Evolutionary conservation across 1,140 invertebrate genomes (phyloP), one percentile per base, ranked within the genome.

Genomic region (Varroa destructor): DNA sequence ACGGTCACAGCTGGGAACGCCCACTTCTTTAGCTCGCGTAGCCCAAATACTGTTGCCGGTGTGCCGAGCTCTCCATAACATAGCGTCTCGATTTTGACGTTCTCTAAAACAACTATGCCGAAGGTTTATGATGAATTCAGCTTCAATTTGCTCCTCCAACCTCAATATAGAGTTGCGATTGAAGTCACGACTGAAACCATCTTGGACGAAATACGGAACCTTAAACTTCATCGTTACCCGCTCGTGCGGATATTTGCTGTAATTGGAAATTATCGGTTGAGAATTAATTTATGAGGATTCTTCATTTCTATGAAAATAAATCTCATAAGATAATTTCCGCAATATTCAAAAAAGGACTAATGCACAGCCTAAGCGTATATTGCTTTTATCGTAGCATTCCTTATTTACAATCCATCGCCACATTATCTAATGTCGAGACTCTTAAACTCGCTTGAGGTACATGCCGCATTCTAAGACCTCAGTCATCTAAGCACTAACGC

Each of bases 61-160:
- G 61, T 67, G 61, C 61, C 61, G 10, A 43, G 61, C 61, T 8
- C 61, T 40, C 61, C 61, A 67, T 67, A 67, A 46, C 14, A 67
- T 40, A 40, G 61, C 14, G 46, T 67, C 61, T 67, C 61, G 40
- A 67, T 46, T 67, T 67, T 67, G 61, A 43, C 61, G 10, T 67
- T 67, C 61, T 37, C 61, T 12, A 3, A 67, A 36, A 67, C 61
- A 67, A 67, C 46, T 67, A 40, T 67, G 61, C 14, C 61, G 61
- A 14, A 67, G 46, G 36, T 46, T 67, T 37, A 37, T 40, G 40
- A 67, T 67, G 37, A 43, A 67, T 12, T 67, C 61, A 4, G 61
- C 61, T 67, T 67, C 61, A 40, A 67, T 67, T 67, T 67, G 61
- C 37, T 67, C 61, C 37, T 67, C 14, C 46, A 67, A 43, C 14